A percentile compares a stretch with the other conserved stretches of the same genome.
Evolutionary conservation across 2,888 invertebrate genomes (phyloP).

Genomic region (Diogma glabrata): DNA sequence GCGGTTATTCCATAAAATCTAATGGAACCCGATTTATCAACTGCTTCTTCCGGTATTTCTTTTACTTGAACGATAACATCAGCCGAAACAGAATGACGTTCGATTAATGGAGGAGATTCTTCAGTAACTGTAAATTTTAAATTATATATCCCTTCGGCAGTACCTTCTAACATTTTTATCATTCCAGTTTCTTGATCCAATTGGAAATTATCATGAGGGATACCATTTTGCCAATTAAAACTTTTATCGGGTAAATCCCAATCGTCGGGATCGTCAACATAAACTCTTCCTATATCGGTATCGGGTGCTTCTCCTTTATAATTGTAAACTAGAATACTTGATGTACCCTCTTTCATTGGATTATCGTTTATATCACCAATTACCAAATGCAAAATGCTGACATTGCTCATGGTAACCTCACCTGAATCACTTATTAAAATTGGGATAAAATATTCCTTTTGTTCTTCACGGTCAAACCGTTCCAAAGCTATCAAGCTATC

Average conservation of each 20-base stretch:
- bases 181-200: conserved; percentile 68
- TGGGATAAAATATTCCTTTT: conserved; percentile 79
- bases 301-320: conserved; percentile 76
- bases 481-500: conserved; percentile 59
- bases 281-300: conserved; percentile 73
- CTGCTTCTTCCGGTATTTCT: conserved; percentile 82
- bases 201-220: conserved; percentile 51
- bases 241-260: conserved; percentile 92
- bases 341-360: conserved; percentile 74
- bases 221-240: conserved; percentile 54
- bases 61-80: conserved; percentile 79
- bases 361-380: conserved; percentile 95
- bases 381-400: conserved; percentile 73
- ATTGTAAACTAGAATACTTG: conserved; percentile 88
- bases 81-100: conserved; percentile 62
- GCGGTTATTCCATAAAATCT: conserved; percentile 69
- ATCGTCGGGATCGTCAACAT: conserved; percentile 89
- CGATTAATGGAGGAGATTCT: conserved; percentile 42
- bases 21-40: conserved; percentile 84
- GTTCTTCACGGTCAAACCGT: conserved; percentile 74
- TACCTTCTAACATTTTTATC: conserved; percentile 74
- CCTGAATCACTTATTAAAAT: conserved; percentile 85
- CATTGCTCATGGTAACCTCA: too few species aligned
- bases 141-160: conserved; percentile 61
- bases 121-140: conserved; percentile 67